phyloP scores from a whole-genome alignment of 2,888 invertebrate genomes.

The Mechanitis messenoides region DNA sequence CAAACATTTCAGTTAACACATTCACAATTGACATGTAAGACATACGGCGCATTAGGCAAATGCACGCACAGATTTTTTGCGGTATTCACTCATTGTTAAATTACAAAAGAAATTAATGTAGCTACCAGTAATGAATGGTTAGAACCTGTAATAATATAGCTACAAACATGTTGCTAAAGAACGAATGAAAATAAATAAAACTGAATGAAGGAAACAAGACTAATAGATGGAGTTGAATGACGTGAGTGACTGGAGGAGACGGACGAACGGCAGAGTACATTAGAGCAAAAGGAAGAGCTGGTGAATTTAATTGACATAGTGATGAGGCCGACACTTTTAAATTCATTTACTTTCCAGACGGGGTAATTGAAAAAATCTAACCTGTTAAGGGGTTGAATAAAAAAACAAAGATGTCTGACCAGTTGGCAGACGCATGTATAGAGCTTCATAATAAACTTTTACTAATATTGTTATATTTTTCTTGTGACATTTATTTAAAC shows the following conservation, averaged over 20 bases:
- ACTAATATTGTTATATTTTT: too few species aligned
- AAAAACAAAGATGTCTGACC: constrained; percentile 27
- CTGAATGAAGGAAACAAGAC: constrained; percentile 11
- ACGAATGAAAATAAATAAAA: constrained; percentile 23
- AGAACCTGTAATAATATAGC: constrained; percentile 26
- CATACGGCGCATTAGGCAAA: constrained; percentile 51
- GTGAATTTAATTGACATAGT: constrained; percentile 44
- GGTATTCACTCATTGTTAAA: constrained; percentile 34
- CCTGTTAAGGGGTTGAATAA: constrained; percentile 28
- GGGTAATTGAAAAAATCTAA: constrained; percentile 61
- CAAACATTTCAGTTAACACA: constrained; percentile 29
- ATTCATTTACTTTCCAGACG: constrained; percentile 52
- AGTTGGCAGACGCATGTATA: constrained; percentile 24
- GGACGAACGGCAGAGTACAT: neutral
- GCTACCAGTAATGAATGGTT: constrained; percentile 26
- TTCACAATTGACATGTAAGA: constrained; percentile 25
- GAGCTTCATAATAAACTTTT: neutral
- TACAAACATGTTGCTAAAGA: constrained; percentile 22
- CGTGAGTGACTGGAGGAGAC: constrained; percentile 9
- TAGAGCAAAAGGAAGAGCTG: constrained; percentile 21
- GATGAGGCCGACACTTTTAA: constrained; percentile 37
- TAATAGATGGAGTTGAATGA: neutral
- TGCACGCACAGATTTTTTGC: constrained; percentile 36
- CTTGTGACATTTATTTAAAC: too few species aligned
- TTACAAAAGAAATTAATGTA: constrained; percentile 31